Percentiles rank a stretch among this genome's conserved stretches.
Conservation (phyloP, 2,113 vertebrate genomes). For the Leptocoma aspasia region DNA sequence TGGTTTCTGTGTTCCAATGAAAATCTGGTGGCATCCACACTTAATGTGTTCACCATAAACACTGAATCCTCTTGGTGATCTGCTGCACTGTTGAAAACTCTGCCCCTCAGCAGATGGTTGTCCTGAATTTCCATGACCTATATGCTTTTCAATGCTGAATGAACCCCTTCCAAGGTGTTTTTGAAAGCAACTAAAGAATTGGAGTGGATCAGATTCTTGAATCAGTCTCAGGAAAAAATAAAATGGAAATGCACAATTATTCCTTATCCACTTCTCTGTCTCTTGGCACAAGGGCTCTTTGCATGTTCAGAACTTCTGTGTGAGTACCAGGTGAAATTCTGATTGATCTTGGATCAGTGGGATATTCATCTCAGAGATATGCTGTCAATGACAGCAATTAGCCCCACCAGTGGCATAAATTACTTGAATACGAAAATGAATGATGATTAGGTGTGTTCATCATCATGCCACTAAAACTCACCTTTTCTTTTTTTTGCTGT, state of each 20-base stretch:
- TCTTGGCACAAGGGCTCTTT: background rate
- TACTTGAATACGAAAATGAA: background rate
- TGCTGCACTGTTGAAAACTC: background rate
- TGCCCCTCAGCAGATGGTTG: background rate
- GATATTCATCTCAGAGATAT: background rate
- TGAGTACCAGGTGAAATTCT: background rate
- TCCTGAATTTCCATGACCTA: background rate
- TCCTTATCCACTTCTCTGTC: background rate
- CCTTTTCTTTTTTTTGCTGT: background rate
- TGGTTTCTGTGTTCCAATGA: background rate
- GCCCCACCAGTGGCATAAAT: background rate
- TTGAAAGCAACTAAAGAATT: conserved; percentile 59
- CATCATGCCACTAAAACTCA: background rate
- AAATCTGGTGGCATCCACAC: background rate
- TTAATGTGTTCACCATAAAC: background rate
- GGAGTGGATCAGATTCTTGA: conserved; percentile 22
- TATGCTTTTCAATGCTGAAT: background rate
- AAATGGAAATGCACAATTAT: background rate
- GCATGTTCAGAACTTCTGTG: background rate
- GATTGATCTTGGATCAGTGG: background rate
- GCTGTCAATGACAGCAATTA: background rate
- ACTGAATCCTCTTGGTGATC: background rate
- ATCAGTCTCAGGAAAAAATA: background rate
- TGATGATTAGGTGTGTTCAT: background rate
- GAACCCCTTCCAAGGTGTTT: conserved; percentile 23